These are phyloP conservation scores for Perca flavescens DNA, from an alignment of 2,113 vertebrate genomes.

Conservation along the genomic window DNA sequence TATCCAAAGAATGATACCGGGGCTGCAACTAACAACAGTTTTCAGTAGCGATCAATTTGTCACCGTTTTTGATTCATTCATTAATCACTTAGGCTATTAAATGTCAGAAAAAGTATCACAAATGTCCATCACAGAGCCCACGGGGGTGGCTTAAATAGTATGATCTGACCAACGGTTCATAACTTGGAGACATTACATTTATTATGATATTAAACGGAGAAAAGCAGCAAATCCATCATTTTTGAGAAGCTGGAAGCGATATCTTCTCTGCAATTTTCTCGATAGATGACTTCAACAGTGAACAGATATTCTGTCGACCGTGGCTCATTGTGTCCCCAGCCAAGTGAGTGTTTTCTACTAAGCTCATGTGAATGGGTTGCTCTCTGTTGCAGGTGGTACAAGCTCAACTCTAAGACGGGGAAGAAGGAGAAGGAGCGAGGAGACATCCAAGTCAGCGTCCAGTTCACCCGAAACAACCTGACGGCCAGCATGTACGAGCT, in stretches of 20 bases:
- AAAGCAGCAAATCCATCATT: background rate
- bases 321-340: background rate
- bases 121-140: background rate
- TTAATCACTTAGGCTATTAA: background rate
- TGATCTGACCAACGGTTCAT: background rate
- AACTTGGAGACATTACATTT: background rate
- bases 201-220: background rate
- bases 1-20: too few species aligned
- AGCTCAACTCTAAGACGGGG: conserved; percentile 92
- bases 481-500: conserved; percentile 99
- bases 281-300: background rate
- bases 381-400: conserved; percentile 90
- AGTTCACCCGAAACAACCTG: conserved; percentile 93
- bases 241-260: background rate
- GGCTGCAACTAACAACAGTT: background rate
- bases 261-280: background rate
- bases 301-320: background rate
- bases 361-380: background rate
- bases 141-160: background rate
- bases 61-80: background rate
- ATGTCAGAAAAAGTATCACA: background rate
- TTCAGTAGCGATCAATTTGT: background rate
- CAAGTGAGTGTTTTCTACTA: background rate
- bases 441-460: conserved; percentile 92
- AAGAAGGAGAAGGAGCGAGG: conserved; percentile 98